These are phyloP conservation scores for Diorhabda carinulata DNA, from an alignment of 1,140 invertebrate genomes.

Conservation along the genomic window DNA sequence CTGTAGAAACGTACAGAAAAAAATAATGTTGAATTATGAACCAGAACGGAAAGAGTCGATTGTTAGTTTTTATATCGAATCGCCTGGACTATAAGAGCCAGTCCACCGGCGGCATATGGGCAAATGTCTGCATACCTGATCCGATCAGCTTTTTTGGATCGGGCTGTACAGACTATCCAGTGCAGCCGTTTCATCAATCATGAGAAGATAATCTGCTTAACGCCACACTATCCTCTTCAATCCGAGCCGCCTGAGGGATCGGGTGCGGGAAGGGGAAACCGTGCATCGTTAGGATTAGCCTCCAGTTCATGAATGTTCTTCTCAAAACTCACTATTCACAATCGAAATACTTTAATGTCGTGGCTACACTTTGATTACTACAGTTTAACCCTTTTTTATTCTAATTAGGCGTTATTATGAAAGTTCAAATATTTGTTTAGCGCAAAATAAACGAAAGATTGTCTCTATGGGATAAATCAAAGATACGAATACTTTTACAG, in stretches of 20 bases:
- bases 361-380: no score
- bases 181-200: slow-evolving; percentile 57
- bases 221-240: slow-evolving; percentile 52
- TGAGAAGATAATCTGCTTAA: slow-evolving; percentile 60
- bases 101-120: slow-evolving; percentile 16
- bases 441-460: no score
- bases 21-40: no score
- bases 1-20: no score
- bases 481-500: no score
- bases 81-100: background rate
- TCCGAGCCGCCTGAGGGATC: slow-evolving; percentile 28
- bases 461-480: no score
- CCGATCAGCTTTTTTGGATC: slow-evolving; percentile 34
- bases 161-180: slow-evolving; percentile 30
- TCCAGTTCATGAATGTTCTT: background rate
- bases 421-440: no score
- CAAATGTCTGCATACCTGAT: slow-evolving; percentile 25
- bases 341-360: background rate
- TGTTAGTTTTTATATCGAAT: background rate
- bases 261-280: slow-evolving; percentile 6
- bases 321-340: background rate
- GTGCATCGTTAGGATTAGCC: slow-evolving; percentile 12
- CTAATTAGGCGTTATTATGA: no score
- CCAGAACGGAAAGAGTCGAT: no score
- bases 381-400: no score